A percentile compares a stretch with the other conserved stretches of the same genome.
Evolutionary conservation across 2,113 vertebrate genomes (phyloP).

Genomic region (Macrotus californicus): DNA sequence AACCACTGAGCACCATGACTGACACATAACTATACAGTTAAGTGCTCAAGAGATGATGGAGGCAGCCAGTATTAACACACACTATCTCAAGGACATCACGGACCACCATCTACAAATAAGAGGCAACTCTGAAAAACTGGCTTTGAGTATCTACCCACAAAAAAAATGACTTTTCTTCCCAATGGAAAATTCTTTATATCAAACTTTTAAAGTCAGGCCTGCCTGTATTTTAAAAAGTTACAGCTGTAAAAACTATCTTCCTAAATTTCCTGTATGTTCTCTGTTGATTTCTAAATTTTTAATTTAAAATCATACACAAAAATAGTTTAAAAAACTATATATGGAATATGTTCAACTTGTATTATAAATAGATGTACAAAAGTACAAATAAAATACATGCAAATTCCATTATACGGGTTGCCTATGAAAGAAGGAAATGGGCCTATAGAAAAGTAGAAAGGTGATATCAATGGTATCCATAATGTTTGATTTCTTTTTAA

Average conservation of each 20-base stretch:
- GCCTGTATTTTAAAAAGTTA: neutral
- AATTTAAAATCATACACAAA: conserved; percentile 11
- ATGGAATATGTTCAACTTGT: neutral
- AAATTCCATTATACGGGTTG: neutral
- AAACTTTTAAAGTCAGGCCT: neutral
- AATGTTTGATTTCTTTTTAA: conserved; percentile 19
- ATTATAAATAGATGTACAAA: neutral
- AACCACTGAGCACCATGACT: neutral
- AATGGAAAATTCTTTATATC: neutral
- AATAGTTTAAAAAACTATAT: neutral
- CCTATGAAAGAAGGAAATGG: neutral
- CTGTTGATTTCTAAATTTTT: neutral
- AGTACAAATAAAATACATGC: neutral
- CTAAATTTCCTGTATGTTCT: neutral
- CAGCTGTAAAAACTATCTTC: neutral
- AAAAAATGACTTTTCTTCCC: neutral
- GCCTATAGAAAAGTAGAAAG: neutral
- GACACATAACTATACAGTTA: neutral
- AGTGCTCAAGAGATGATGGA: neutral
- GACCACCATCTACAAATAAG: neutral
- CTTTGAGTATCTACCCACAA: neutral
- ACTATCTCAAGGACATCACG: neutral
- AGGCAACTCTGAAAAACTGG: neutral
- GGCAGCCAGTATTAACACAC: neutral
- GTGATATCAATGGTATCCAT: neutral